Percentiles rank a stretch among this genome's conserved stretches.
Evolutionary conservation across 2,113 vertebrate species (phyloP).

Genomic region (Datnioides undecimradiatus): DNA sequence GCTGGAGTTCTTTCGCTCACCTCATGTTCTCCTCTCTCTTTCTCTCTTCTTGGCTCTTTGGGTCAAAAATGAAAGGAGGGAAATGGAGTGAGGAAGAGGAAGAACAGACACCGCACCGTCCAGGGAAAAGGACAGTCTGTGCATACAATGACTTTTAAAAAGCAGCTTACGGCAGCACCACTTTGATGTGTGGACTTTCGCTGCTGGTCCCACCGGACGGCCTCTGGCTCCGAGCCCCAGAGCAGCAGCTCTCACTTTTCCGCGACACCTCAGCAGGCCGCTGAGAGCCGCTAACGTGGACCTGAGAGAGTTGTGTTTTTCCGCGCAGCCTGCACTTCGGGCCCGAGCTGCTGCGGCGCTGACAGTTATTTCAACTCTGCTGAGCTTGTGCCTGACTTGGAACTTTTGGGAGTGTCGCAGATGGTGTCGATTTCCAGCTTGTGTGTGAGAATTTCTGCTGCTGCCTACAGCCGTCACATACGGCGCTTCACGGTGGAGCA

Average conservation of each 20-base stretch:
- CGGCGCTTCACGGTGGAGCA: neutral
- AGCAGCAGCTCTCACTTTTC: constrained; percentile 35
- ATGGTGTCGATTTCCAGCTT: constrained; percentile 6
- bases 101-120: constrained; percentile 10
- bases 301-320: constrained; percentile 24
- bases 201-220: constrained; percentile 8
- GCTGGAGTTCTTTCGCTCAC: neutral
- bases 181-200: constrained; percentile 40
- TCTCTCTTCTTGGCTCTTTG: neutral
- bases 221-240: constrained; percentile 2
- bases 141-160: constrained; percentile 18
- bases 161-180: constrained; percentile 20
- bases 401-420: constrained; percentile 14
- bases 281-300: constrained; percentile 36
- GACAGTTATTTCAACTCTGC: constrained; percentile 23
- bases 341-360: neutral
- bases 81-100: neutral
- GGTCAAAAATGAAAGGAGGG: neutral
- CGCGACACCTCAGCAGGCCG: constrained; percentile 18
- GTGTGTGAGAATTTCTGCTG: constrained; percentile 14
- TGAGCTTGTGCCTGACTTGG: constrained; percentile 22
- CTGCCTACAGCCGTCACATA: neutral
- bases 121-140: neutral
- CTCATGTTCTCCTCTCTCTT: neutral
- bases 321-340: neutral